These are phyloP conservation scores for Drosophila nasuta DNA, from an alignment of 1,140 invertebrate species.

Conservation along the genomic window DNA sequence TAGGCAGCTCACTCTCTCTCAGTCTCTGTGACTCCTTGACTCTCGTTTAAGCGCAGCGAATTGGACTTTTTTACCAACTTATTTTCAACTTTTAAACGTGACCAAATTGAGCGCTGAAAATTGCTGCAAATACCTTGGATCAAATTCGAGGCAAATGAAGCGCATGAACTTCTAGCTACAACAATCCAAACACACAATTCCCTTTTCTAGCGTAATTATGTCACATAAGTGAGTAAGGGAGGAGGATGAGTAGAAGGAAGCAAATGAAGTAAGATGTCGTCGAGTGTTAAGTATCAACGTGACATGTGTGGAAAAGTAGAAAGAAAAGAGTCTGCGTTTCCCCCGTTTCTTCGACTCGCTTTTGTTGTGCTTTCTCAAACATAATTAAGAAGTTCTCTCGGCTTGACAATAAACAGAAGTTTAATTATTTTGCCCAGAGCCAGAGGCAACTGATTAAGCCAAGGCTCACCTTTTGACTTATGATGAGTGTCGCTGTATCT, in stretches of 20 bases:
- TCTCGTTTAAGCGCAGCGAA: conserved; percentile 23
- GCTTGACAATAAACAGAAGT: conserved; percentile 77
- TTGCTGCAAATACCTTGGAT: conserved; percentile 20
- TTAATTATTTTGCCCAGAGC: conserved; percentile 74
- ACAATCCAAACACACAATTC: neutral
- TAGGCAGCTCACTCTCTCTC: conserved; percentile 32
- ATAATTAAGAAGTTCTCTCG: conserved; percentile 72
- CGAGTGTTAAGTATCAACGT: conserved; percentile 65
- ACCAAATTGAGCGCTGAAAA: conserved; percentile 44
- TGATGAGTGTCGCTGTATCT: conserved; percentile 47
- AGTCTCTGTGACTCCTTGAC: neutral
- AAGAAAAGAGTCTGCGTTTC: neutral
- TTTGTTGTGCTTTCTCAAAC: conserved; percentile 72
- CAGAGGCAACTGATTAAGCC: conserved; percentile 59
- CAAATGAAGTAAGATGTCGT: conserved; percentile 19
- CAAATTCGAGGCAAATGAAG: conserved; percentile 48
- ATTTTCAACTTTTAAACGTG: conserved; percentile 74
- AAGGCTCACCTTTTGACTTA: conserved; percentile 79
- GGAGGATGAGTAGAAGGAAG: neutral
- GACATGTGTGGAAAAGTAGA: conserved; percentile 52
- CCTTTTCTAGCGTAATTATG: conserved; percentile 73
- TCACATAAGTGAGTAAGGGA: conserved; percentile 35
- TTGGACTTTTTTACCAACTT: conserved; percentile 40
- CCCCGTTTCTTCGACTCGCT: neutral
- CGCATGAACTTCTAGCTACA: neutral